Evolutionary conservation across 1,140 invertebrate genomes (phyloP).

Genomic region (Lordiphosa stackelbergi): DNA sequence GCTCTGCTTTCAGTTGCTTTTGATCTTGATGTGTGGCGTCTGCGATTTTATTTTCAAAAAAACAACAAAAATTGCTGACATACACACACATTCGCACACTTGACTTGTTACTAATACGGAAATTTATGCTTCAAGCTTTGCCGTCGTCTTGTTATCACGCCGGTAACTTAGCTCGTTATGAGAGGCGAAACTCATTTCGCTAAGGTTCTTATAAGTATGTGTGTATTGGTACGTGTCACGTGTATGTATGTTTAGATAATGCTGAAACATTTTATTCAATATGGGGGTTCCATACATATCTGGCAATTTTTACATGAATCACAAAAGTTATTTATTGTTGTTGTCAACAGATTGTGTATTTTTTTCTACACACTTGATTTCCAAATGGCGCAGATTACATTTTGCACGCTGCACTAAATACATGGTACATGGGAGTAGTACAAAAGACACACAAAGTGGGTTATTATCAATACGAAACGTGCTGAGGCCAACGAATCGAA

Average conservation of each 20-base stretch:
- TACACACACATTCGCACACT: slow-evolving; percentile 22
- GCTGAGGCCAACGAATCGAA: not conserved
- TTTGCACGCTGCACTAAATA: slow-evolving; percentile 11
- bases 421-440: not conserved
- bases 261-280: not conserved
- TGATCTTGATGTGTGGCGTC: slow-evolving; percentile 66
- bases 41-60: slow-evolving; percentile 13
- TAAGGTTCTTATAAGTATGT: slow-evolving; percentile 30
- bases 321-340: slow-evolving; percentile 3
- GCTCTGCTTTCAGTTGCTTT: slow-evolving; percentile 33
- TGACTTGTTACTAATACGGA: slow-evolving; percentile 57
- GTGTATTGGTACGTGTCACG: not conserved
- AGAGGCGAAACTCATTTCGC: slow-evolving; percentile 3
- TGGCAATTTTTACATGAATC: slow-evolving; percentile 9
- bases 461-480: slow-evolving; percentile 6
- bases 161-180: slow-evolving; percentile 46
- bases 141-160: slow-evolving; percentile 46
- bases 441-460: not conserved
- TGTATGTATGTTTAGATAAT: no score
- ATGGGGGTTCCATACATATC: slow-evolving; percentile 8
- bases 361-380: slow-evolving; percentile 1
- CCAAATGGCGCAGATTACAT: slow-evolving; percentile 27
- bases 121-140: slow-evolving; percentile 53
- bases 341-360: slow-evolving; percentile 5
- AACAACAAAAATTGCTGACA: slow-evolving; percentile 24